A percentile compares a stretch with the other conserved stretches of the same genome.
These are phyloP conservation scores for Varanus komodoensis DNA, from an alignment of 2,113 vertebrate species.

Conservation along the genomic window DNA sequence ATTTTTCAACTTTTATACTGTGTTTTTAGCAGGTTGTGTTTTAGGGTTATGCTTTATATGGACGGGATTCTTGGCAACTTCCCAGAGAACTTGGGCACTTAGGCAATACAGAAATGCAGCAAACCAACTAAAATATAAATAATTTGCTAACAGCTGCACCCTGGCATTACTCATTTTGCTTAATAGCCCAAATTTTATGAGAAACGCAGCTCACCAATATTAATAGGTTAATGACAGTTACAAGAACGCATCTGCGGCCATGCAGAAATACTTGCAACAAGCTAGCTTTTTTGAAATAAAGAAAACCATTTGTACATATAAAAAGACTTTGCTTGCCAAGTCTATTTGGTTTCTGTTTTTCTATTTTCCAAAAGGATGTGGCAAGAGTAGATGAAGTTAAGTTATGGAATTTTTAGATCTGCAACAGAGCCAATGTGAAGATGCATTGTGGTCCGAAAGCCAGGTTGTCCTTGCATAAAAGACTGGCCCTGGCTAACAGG, in stretches of 20 bases:
- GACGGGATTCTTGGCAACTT: no score
- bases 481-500: neutral
- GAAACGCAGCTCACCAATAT: neutral
- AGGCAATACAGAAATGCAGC: no score
- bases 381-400: neutral
- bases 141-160: neutral
- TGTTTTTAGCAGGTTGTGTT: no score
- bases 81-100: no score
- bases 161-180: neutral
- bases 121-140: no score
- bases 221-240: neutral
- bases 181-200: constrained; percentile 8
- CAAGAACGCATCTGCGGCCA: no score
- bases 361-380: neutral
- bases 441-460: neutral
- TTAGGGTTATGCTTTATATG: no score
- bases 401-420: neutral
- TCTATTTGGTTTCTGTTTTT: neutral
- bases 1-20: no score
- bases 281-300: neutral
- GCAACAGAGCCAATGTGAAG: neutral
- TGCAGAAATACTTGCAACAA: neutral
- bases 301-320: no score
- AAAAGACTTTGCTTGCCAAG: neutral
- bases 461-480: neutral